A percentile compares a stretch with the other conserved stretches of the same genome.
phyloP scores from a whole-genome alignment of 1,140 invertebrate genomes.

The Zophobas morio region DNA sequence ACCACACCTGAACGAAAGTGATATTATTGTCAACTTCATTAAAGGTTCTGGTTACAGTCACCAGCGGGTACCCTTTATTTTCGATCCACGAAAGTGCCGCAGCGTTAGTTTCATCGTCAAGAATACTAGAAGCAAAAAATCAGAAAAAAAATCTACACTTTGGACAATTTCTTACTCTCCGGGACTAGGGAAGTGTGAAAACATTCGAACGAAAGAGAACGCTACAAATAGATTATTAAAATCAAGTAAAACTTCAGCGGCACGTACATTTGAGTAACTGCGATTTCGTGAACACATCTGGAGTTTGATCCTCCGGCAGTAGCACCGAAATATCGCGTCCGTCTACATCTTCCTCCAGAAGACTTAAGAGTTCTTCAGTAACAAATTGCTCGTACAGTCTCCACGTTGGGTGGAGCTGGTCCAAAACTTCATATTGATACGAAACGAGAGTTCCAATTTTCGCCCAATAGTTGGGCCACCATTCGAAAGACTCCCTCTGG shows the following conservation, averaged over 20 bases:
- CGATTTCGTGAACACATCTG: background rate
- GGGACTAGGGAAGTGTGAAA: background rate
- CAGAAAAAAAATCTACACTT: background rate
- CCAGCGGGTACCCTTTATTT: no score
- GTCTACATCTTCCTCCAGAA: background rate
- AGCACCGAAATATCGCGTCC: background rate
- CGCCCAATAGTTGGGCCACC: constrained; percentile 10
- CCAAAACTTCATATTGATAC: constrained; percentile 4
- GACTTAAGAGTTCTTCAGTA: background rate
- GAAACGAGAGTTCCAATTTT: background rate
- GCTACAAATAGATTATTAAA: background rate
- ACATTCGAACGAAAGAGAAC: constrained; percentile 2
- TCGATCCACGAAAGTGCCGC: background rate
- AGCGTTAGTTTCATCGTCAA: background rate
- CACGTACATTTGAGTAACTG: no score
- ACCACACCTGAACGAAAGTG: no score
- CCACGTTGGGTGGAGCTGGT: background rate
- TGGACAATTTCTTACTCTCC: background rate
- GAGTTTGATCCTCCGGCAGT: background rate
- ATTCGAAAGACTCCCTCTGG: background rate
- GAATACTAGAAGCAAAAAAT: background rate
- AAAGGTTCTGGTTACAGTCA: no score
- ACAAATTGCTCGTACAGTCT: constrained; percentile 10
- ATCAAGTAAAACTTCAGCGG: background rate
- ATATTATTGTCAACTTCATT: no score